Base-by-base conservation (phyloP, 2,888 invertebrate genomes). In the Leptinotarsa tumamoca region DNA sequence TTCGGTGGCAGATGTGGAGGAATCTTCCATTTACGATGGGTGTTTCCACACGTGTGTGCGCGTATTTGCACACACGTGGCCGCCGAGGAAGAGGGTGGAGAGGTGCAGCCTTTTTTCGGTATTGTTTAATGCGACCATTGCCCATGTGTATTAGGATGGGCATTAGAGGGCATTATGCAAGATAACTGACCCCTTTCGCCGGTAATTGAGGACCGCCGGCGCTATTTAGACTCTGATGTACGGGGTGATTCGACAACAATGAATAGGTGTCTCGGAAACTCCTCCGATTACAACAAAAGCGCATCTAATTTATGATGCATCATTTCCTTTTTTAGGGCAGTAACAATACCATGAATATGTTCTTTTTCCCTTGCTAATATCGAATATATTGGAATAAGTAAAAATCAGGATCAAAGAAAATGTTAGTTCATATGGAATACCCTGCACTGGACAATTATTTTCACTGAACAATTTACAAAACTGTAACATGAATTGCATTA, bases 61-160 rank as follows among this genome's bases (percentile, higher is more conserved):
- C 69, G 50, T 43, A 61, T 66, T 63, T 63, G 51, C 27, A 56
- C 49, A 67, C 73, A 73, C 73, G 73, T 73, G 73, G 52, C 73
- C 15, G 4, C 15, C 18, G 54, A 73, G 73, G 73, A 73, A 73
- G 73, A 54, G 73, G 73, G 69, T 73, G 73, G 73, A 23, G 56
- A 33, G 21, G 73, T 21, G 21, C 68, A 51, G 27, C 68, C 73
- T 50, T 68, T 73, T 73, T 56, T 43, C 43, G 51, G 68, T 73
- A 69, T 72, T 68, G 68, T 73, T 73, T 73, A 69, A 69, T 43
- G 43, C 69, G 73, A 69, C 73, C 73, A 73, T 66, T 69, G 73
- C 61, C 43, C 70, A 70, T 70, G 49, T 70, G 70, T 21, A 43
- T 21, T 58, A 23, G 58, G 70, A 70, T 63, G 43, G 63, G n/a